Evolutionary conservation across 2,888 invertebrate species (phyloP), one percentile per base, ranked within the genome.

Genomic region (Argyresthia albistria): DNA sequence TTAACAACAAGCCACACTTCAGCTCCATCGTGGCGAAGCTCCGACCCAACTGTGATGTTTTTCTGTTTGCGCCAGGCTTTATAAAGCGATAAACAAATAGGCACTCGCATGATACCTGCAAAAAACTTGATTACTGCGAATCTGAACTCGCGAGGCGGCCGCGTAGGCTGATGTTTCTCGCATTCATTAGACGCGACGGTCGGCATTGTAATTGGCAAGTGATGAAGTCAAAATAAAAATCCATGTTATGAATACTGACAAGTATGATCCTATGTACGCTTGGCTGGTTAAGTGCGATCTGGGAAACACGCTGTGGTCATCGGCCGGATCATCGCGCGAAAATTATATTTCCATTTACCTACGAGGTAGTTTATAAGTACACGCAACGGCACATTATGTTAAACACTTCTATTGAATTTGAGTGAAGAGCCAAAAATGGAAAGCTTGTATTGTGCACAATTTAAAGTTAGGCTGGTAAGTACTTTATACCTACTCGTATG

Each of bases 11-110:
- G 56, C 67, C 76, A 73, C 73, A 75, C 59, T 59, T 67, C 70
- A 80, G 80, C 82, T 80, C 79, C 86, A 82, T 83, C 73, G 69
- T 73, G 55, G 62, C 67, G 76, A 73, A 84, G 80, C 84, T 76
- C 74, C 71, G 70, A 66, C 73, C 68, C 64, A 67, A 76, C 73
- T 80, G 75, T 84, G 79, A 69, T 74, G 69, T 70, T 73, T 69
- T 67, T 71, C 63, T 61, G 64, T 63, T 61, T 59, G 60, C 65
- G 66, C 63, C 70, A 66, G 76, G 73, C 75, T 80, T 86, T 86
- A 84, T 86, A 86, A 84, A 84, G 78, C 81, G 69, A 78, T 70
- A 74, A 79, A 76, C 69, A 82, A 82, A 83, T 82, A 81, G 70
- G 65, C 67, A 66, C 64, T 69, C 64, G 70, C 73, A 65, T 69